These are phyloP conservation scores for Neopelma chrysocephalum DNA, from an alignment of 2,797 vertebrate genomes.

Conservation along the genomic window DNA sequence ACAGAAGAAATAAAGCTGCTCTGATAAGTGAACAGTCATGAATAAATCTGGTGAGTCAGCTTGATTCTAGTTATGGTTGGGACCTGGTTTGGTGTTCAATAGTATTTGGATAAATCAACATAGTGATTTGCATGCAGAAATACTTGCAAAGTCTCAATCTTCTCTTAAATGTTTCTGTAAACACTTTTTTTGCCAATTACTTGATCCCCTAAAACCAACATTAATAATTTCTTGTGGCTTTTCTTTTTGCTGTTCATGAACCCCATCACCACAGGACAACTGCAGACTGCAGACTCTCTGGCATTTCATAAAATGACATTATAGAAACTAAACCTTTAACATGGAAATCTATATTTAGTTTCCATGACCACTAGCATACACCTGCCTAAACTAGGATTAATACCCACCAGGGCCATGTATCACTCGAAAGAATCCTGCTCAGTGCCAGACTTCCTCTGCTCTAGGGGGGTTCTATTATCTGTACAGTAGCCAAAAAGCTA, in stretches of 20 bases:
- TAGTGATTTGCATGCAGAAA: not conserved
- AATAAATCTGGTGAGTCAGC: not conserved
- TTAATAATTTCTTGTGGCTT: not conserved
- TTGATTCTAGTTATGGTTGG: not conserved
- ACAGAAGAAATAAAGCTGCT: not conserved
- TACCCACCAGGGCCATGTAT: not conserved
- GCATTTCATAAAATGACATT: not conserved
- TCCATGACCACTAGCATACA: not conserved
- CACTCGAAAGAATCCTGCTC: constrained; percentile 40
- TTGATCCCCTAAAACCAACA: not conserved
- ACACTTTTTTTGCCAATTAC: not conserved
- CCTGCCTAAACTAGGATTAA: constrained; percentile 10
- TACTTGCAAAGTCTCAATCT: not conserved
- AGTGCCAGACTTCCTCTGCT: not conserved
- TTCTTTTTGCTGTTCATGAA: not conserved
- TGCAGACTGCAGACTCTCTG: not conserved
- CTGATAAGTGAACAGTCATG: not conserved
- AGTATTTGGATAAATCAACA: not conserved
- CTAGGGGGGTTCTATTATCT: not conserved
- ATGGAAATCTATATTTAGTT: not conserved
- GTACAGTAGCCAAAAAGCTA: constrained; percentile 13
- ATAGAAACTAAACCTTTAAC: not conserved
- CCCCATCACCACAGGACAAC: not conserved
- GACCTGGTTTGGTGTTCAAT: not conserved
- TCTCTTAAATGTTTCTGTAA: not conserved